A percentile compares a stretch with the other conserved stretches of the same genome.
Conservation (phyloP, 2,113 vertebrate genomes). For the Okapia johnstoni region DNA sequence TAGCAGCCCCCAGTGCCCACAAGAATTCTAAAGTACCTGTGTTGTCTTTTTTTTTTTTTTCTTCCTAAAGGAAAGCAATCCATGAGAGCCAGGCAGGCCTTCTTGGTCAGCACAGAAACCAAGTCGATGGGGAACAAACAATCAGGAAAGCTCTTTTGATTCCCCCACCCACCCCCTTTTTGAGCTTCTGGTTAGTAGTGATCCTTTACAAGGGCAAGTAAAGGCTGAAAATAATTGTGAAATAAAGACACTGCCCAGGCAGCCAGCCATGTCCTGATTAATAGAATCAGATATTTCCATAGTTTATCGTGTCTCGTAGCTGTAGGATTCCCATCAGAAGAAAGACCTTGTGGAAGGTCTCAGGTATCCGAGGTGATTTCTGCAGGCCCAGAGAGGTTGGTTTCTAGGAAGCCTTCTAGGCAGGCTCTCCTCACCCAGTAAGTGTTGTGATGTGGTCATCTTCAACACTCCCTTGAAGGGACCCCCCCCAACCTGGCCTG, state of each 20-base stretch:
- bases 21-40: conserved; percentile 35
- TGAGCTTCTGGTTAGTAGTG: background rate
- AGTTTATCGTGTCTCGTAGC: background rate
- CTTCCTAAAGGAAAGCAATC: background rate
- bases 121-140: background rate
- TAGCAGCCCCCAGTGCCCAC: background rate
- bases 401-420: background rate
- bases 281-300: background rate
- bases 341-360: background rate
- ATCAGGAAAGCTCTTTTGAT: background rate
- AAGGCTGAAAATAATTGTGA: background rate
- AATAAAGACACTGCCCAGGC: background rate
- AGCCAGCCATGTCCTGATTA: background rate
- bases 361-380: background rate
- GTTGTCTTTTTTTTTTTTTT: background rate
- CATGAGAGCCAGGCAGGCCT: background rate
- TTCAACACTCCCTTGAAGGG: background rate
- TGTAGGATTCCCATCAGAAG: background rate
- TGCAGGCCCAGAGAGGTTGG: background rate
- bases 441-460: background rate
- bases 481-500: rapidly evolving
- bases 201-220: background rate
- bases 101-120: background rate
- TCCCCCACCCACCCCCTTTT: background rate
- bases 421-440: background rate